Evolutionary conservation across 2,113 vertebrate genomes (phyloP).

Genomic region (Larimichthys polyactis): DNA sequence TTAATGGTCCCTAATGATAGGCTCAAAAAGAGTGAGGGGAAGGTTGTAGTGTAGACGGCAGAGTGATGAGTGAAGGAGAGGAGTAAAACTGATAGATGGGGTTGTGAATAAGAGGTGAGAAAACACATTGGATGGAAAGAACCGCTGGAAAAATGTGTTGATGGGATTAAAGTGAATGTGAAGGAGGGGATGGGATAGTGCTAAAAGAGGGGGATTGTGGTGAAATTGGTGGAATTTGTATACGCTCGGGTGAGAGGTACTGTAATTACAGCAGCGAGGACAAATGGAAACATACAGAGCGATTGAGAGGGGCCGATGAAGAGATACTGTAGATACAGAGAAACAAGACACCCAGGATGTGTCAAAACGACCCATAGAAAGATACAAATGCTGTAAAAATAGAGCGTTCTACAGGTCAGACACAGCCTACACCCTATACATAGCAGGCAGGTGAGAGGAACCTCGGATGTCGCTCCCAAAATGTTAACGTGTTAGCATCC

Average conservation of each 20-base stretch:
- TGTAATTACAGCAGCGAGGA: conserved; percentile 52
- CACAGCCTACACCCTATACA: conserved; percentile 13
- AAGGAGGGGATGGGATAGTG: conserved; percentile 41
- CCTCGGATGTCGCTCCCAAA: conserved; percentile 19
- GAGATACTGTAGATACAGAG: conserved; percentile 38
- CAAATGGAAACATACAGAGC: conserved; percentile 51
- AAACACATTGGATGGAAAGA: conserved; percentile 55
- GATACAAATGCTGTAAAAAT: conserved; percentile 30
- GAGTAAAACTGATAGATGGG: conserved; percentile 31
- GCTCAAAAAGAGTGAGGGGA: conserved; percentile 43
- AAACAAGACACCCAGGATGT: conserved; percentile 26
- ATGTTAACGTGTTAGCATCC: conserved; percentile 59
- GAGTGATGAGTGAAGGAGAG: conserved; percentile 42
- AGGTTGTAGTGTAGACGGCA: conserved; percentile 6
- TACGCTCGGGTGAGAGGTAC: conserved; percentile 27
- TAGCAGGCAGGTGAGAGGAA: conserved; percentile 1
- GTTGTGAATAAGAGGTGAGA: conserved; percentile 60
- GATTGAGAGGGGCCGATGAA: conserved; percentile 45
- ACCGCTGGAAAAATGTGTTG: conserved; percentile 54
- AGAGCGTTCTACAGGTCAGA: conserved; percentile 38
- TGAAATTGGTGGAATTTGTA: conserved; percentile 9
- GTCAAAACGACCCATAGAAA: conserved; percentile 48
- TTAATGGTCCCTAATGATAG: conserved; percentile 66
- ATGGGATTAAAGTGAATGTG: conserved; percentile 54
- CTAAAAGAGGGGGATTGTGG: neutral